Conservation (phyloP, 92 coral and sea anemone species). For the Porites divaricata region DNA sequence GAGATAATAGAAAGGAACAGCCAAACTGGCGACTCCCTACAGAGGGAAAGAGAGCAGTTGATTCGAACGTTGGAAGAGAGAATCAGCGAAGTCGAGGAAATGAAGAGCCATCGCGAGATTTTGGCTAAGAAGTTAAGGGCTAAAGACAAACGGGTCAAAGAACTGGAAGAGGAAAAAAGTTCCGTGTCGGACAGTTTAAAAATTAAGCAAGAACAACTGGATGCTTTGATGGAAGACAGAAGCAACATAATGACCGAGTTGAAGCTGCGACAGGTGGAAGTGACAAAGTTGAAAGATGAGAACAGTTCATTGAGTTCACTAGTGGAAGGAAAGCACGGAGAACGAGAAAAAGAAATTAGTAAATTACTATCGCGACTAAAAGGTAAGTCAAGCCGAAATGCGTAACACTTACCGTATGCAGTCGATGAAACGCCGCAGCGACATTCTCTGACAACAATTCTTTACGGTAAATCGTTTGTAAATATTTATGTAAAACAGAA, state of each 20-base stretch:
- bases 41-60: conserved; percentile 88
- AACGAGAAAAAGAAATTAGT: conserved; percentile 88
- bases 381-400: conserved; percentile 49
- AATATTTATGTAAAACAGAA: too few species aligned
- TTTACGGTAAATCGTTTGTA: too few species aligned
- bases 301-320: conserved; percentile 80
- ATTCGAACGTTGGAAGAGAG: conserved; percentile 81
- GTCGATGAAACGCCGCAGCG: too few species aligned
- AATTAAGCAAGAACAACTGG: conserved; percentile 84
- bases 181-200: conserved; percentile 33
- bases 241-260: conserved; percentile 77
- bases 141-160: conserved; percentile 79
- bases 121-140: conserved; percentile 88
- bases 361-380: conserved; percentile 92
- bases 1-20: conserved; percentile 86
- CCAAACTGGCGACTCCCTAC: conserved; percentile 88
- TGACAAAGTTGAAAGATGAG: conserved; percentile 79
- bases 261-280: conserved; percentile 81
- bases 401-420: too few species aligned
- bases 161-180: conserved; percentile 69
- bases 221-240: conserved; percentile 91
- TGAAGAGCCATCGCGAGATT: conserved; percentile 90
- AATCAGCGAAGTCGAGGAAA: conserved; percentile 78
- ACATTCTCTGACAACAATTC: too few species aligned
- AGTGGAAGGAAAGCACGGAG: conserved; percentile 91